A percentile compares a stretch with the other conserved stretches of the same genome.
Conservation (phyloP, 2,888 invertebrate genomes). For the Amphipoea oculea region DNA sequence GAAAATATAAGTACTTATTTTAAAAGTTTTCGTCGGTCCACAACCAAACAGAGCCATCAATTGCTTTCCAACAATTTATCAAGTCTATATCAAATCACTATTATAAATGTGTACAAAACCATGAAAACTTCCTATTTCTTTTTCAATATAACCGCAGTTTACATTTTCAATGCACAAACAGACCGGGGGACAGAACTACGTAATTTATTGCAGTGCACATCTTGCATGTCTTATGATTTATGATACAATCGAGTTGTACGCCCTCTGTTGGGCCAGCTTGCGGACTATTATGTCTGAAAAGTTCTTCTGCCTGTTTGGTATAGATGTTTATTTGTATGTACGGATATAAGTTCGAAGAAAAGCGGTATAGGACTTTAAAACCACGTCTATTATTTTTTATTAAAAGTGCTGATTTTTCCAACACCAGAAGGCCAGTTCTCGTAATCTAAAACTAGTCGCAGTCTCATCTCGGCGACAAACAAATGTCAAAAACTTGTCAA, state of each 20-base stretch:
- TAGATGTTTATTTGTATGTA: background rate
- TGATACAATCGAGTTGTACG: slow-evolving; percentile 41
- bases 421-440: too few relatives aligned
- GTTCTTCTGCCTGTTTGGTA: background rate
- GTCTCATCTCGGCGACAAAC: too few relatives aligned
- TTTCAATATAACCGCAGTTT: slow-evolving; percentile 38
- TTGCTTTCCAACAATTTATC: background rate
- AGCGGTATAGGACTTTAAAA: background rate
- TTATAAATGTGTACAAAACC: background rate
- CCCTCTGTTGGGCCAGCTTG: slow-evolving; percentile 22
- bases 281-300: slow-evolving; percentile 15
- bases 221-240: slow-evolving; percentile 61
- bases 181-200: slow-evolving; percentile 5
- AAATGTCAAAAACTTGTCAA: too few relatives aligned
- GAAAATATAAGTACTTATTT: background rate
- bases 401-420: too few relatives aligned
- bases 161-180: slow-evolving; percentile 50
- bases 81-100: slow-evolving; percentile 3
- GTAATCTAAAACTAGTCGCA: too few relatives aligned
- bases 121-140: background rate
- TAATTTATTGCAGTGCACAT: slow-evolving; percentile 51
- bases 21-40: too few relatives aligned
- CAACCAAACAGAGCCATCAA: background rate
- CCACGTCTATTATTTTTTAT: background rate
- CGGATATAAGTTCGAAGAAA: background rate